phyloP scores from a whole-genome alignment of 1,140 invertebrate species.

The Oryzaephilus surinamensis region DNA sequence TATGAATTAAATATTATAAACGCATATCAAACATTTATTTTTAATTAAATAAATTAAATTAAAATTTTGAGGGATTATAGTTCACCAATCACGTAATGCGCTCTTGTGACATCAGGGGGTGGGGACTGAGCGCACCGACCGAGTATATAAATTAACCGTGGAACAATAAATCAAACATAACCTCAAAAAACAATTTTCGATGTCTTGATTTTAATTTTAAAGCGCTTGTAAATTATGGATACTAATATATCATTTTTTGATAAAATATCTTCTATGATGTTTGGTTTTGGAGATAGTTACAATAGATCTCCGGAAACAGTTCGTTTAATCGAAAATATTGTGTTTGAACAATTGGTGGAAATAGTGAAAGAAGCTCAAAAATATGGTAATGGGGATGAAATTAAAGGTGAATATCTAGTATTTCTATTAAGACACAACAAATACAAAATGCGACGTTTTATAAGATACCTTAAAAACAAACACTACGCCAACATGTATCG shows the following conservation, averaged over 20 bases:
- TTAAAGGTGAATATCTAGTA: conserved; percentile 48
- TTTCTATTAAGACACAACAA: conserved; percentile 55
- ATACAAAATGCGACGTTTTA: conserved; percentile 34
- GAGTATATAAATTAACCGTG: too few relatives aligned
- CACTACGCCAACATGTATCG: too few relatives aligned
- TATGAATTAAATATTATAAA: too few relatives aligned
- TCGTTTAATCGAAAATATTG: conserved; percentile 53
- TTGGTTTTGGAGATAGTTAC: conserved; percentile 59
- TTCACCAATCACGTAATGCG: too few relatives aligned
- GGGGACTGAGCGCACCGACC: too few relatives aligned
- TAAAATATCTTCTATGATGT: conserved; percentile 61
- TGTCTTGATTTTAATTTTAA: background rate
- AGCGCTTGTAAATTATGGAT: too few relatives aligned
- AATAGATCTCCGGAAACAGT: conserved; percentile 54
- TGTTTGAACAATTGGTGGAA: conserved; percentile 48
- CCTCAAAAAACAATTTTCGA: background rate
- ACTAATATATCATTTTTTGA: conserved; percentile 44
- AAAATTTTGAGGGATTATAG: too few relatives aligned
- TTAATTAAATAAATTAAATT: too few relatives aligned
- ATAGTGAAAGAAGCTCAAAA: conserved; percentile 48
- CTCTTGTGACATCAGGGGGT: too few relatives aligned
- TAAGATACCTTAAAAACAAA: conserved; percentile 32
- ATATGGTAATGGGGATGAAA: conserved; percentile 37
- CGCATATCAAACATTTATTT: too few relatives aligned
- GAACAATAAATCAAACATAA: too few relatives aligned